phyloP scores from a whole-genome alignment of 2,797 vertebrate genomes.

The Gadopsis bispinosus region DNA sequence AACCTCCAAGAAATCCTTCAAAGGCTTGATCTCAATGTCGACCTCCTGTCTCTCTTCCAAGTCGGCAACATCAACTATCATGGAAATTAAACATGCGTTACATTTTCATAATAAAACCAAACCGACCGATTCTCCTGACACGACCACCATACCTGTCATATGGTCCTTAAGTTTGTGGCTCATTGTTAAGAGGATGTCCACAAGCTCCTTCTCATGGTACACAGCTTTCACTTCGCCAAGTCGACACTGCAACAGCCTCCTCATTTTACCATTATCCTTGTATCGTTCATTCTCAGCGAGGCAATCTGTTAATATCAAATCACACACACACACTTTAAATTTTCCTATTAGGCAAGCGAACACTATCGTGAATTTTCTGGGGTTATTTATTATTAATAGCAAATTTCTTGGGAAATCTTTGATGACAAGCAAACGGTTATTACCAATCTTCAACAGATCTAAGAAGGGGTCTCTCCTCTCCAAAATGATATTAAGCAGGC shows the following conservation, averaged over 20 bases:
- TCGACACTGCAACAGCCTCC: constrained; percentile 79
- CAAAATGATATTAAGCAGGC: constrained; percentile 83
- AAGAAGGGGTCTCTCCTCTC: constrained; percentile 72
- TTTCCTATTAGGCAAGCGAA: not conserved
- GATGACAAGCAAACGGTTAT: constrained; percentile 11
- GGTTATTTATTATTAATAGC: not conserved
- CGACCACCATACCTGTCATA: constrained; percentile 82
- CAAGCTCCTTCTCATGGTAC: constrained; percentile 76
- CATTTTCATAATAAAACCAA: not conserved
- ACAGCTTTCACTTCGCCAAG: constrained; percentile 78
- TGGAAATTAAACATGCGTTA: constrained; percentile 10
- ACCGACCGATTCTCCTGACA: not conserved
- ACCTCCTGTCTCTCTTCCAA: constrained; percentile 66
- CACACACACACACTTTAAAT: not conserved
- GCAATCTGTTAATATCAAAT: constrained; percentile 74
- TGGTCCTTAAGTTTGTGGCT: constrained; percentile 81
- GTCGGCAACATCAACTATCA: constrained; percentile 77
- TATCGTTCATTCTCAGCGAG: constrained; percentile 71
- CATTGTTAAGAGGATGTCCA: constrained; percentile 87
- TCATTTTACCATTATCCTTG: constrained; percentile 74
- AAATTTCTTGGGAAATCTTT: not conserved
- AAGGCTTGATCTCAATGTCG: constrained; percentile 72
- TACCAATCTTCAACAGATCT: constrained; percentile 87
- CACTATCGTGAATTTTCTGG: fast-evolving
- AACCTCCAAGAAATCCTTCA: constrained; percentile 81